phyloP scores from a whole-genome alignment of 2,888 invertebrate genomes.

The Cryptophagus acutangulus region DNA sequence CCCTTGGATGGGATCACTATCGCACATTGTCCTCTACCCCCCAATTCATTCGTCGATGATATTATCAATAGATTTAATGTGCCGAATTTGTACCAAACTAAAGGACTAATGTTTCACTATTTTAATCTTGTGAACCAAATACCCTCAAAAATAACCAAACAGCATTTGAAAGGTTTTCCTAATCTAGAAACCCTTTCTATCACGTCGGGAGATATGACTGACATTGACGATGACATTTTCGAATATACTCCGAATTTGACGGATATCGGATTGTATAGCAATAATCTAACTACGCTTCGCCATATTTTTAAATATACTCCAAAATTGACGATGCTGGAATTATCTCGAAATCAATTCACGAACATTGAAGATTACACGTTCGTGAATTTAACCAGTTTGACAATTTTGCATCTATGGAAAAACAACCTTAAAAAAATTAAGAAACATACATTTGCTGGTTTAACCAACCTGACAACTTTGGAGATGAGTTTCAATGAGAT shows the following conservation, averaged over 20 bases:
- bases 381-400: conserved; percentile 56
- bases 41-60: too few relatives aligned
- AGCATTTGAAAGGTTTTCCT: too few relatives aligned
- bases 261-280: conserved; percentile 23
- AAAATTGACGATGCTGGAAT: conserved; percentile 61
- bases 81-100: too few relatives aligned
- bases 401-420: conserved; percentile 60
- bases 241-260: conserved; percentile 27
- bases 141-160: too few relatives aligned
- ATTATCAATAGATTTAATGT: too few relatives aligned
- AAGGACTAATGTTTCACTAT: too few relatives aligned
- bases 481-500: conserved; percentile 67
- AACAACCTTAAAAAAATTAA: conserved; percentile 48
- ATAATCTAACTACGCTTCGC: conserved; percentile 42
- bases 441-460: conserved; percentile 58
- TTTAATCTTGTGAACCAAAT: too few relatives aligned
- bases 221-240: conserved; percentile 25
- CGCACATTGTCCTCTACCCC: too few relatives aligned
- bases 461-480: conserved; percentile 59
- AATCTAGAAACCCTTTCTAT: too few relatives aligned
- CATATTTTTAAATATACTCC: conserved; percentile 60
- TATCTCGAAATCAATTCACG: conserved; percentile 62
- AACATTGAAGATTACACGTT: conserved; percentile 60
- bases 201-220: too few relatives aligned
- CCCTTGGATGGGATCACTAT: too few relatives aligned